Evolutionary conservation across 2,113 vertebrate genomes (phyloP).

Genomic region (Oncorhynchus nerka): DNA sequence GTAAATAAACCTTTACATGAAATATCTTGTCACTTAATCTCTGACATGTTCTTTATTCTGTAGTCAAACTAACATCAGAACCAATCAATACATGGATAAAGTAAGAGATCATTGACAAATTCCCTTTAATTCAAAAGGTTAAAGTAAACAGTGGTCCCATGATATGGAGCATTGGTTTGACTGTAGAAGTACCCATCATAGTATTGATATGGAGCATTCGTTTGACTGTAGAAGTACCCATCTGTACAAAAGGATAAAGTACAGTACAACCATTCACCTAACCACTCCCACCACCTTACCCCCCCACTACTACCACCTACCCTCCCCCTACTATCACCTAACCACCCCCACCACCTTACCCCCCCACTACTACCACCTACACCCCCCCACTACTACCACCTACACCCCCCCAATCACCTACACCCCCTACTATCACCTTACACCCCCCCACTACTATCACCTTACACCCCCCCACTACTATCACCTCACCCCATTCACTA

Average conservation of each 20-base stretch:
- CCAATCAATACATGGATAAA: neutral
- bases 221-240: conserved; percentile 21
- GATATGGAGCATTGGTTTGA: conserved; percentile 26
- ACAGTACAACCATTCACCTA: no score
- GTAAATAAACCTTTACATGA: neutral
- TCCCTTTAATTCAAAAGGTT: conserved; percentile 5
- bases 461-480: no score
- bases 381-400: no score
- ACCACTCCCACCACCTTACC: no score
- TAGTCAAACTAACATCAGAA: neutral
- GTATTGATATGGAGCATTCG: conserved; percentile 21
- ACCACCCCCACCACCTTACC: no score
- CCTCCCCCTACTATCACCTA: no score
- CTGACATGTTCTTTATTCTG: neutral
- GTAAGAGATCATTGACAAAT: neutral
- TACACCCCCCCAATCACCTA: neutral
- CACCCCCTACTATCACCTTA: neutral
- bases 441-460: neutral
- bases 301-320: no score
- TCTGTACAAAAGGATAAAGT: neutral
- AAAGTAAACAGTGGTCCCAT: conserved; percentile 31
- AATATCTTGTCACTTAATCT: neutral
- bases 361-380: no score
- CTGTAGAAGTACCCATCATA: conserved; percentile 18
- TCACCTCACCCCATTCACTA: neutral